phyloP scores from a whole-genome alignment of 2,797 vertebrate species.

The Falco cherrug region DNA sequence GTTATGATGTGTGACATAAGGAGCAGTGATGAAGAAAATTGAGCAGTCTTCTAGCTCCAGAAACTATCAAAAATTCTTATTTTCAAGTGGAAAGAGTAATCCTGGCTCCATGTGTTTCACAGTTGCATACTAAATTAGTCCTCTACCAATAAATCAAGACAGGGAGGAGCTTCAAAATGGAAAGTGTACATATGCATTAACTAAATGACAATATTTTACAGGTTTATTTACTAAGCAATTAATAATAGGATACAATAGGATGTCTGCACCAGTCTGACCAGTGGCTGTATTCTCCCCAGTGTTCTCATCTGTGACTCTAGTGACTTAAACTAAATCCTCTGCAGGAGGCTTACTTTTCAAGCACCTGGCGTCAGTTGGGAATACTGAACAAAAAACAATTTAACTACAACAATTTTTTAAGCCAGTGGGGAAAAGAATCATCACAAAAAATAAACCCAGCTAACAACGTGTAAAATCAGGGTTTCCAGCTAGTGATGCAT shows the following conservation, averaged over 20 bases:
- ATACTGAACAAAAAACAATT: not conserved
- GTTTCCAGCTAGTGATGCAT: not conserved
- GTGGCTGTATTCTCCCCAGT: not conserved
- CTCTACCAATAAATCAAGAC: not conserved
- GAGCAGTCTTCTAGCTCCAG: not conserved
- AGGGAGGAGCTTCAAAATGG: not conserved
- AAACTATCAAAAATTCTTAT: not conserved
- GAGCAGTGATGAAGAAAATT: constrained; percentile 55
- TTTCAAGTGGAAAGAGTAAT: constrained; percentile 12
- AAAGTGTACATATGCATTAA: not conserved
- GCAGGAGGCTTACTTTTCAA: not conserved
- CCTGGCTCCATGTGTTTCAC: not conserved
- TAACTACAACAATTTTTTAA: not conserved
- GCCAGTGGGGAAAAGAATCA: not conserved
- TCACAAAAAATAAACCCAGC: not conserved
- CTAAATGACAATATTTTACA: not conserved
- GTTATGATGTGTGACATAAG: constrained; percentile 32
- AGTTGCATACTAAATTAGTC: not conserved
- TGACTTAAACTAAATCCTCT: not conserved
- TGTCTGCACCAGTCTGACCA: not conserved
- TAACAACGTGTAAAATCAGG: not conserved
- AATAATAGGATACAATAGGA: not conserved
- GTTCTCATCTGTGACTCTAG: not conserved
- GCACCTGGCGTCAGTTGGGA: not conserved
- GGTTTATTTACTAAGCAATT: not conserved